phyloP scores from a whole-genome alignment of 2,113 vertebrate species.

The Austrofundulus limnaeus region DNA sequence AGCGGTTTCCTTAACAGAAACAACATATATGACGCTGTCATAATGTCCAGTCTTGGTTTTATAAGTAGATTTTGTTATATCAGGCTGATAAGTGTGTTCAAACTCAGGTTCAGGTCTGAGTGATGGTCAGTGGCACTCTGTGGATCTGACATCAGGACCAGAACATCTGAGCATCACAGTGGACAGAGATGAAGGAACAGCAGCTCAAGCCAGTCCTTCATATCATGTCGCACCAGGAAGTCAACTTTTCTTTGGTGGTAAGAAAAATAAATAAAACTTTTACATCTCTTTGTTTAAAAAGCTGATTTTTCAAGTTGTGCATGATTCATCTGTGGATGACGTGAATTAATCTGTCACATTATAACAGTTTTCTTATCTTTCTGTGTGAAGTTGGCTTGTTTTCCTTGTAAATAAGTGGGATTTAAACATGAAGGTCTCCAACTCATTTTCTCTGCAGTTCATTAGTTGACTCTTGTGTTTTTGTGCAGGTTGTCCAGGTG shows the following conservation, averaged over 20 bases:
- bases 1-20: no score
- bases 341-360: no score
- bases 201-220: slow-evolving; percentile 64
- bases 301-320: not conserved
- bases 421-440: not conserved
- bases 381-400: no score
- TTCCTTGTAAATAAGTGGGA: no score
- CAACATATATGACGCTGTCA: no score
- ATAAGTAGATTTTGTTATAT: no score
- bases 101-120: slow-evolving; percentile 81
- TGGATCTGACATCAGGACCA: slow-evolving; percentile 79
- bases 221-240: slow-evolving; percentile 72
- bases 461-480: not conserved
- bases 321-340: no score
- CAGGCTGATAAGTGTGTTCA: no score
- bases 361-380: no score
- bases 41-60: no score
- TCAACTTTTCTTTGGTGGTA: slow-evolving; percentile 87
- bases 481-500: slow-evolving; percentile 84
- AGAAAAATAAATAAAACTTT: slow-evolving; percentile 15
- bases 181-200: slow-evolving; percentile 73
- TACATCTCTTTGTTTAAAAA: rapidly evolving
- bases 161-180: slow-evolving; percentile 80
- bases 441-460: not conserved
- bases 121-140: slow-evolving; percentile 90